Base-by-base conservation (phyloP, 2,797 vertebrate species). In the Chromobotia macracanthus region DNA sequence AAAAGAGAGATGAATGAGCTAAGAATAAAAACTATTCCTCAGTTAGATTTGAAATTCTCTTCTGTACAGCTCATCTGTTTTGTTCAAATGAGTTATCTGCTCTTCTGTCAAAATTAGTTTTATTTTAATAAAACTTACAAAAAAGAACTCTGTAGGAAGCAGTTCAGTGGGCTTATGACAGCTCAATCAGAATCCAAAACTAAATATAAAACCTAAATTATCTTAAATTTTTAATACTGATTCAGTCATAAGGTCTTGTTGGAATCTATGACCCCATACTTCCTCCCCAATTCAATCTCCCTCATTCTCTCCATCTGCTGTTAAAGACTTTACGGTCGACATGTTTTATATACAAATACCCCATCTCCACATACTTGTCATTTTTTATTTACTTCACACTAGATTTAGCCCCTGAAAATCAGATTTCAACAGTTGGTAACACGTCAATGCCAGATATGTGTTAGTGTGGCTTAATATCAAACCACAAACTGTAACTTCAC, bases 321-420 rank as follows among this genome's bases (percentile, higher is more conserved):
- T 50, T 16, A 50, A 50, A 50, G n/a, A n/a, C n/a, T n/a, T n/a
- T n/a, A n/a, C n/a, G n/a, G n/a, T n/a, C n/a, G n/a, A n/a, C n/a
- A n/a, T n/a, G n/a, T n/a, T n/a, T n/a, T n/a, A n/a, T n/a, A n/a
- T n/a, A n/a, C n/a, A n/a, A n/a, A n/a, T n/a, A n/a, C n/a, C n/a
- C n/a, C n/a, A n/a, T n/a, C n/a, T n/a, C n/a, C n/a, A n/a, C n/a
- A n/a, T n/a, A n/a, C n/a, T n/a, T n/a, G n/a, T n/a, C n/a, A n/a
- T n/a, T n/a, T n/a, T 69, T 84, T 73, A 69, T 82, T 84, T 72
- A 80, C 80, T 84, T 80, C 70, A 61, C 63, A 77, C 67, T 83
- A 80, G 83, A 84, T 83, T 77, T 83, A 83, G 80, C 28, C 44
- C 56, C 21, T 38, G 44, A 61, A 61, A 31, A 16, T 6, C 1